Evolutionary conservation across 2,797 vertebrate genomes (phyloP).

Genomic region (Sphaeramia orbicularis): DNA sequence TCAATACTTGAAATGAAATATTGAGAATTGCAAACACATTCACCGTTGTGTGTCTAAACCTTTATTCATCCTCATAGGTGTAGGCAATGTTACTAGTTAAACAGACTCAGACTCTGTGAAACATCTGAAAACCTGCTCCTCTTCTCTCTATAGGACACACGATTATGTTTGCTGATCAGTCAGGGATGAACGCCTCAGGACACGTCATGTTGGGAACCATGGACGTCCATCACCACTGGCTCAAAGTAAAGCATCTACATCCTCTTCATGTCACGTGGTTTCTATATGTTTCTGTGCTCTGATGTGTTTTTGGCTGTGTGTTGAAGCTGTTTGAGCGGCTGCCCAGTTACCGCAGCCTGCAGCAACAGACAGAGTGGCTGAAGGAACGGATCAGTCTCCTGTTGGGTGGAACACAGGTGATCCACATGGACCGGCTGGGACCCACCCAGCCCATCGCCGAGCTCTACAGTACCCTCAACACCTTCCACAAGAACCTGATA

Average conservation of each 20-base stretch:
- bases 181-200: slow-evolving; percentile 93
- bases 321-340: slow-evolving; percentile 91
- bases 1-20: no score
- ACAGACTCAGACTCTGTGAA: no score
- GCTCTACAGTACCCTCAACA: slow-evolving; percentile 87
- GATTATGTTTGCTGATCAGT: slow-evolving; percentile 92
- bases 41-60: no score
- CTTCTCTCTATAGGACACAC: slow-evolving; percentile 85
- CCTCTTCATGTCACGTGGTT: neutral
- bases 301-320: slow-evolving; percentile 20
- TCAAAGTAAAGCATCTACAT: slow-evolving; percentile 84
- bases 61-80: no score
- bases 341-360: slow-evolving; percentile 88
- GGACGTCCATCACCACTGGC: slow-evolving; percentile 98
- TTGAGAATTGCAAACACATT: no score
- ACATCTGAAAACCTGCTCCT: neutral
- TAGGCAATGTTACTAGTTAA: no score
- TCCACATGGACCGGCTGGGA: slow-evolving; percentile 89
- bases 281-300: neutral
- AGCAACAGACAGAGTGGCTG: slow-evolving; percentile 87
- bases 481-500: slow-evolving; percentile 87
- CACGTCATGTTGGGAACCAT: slow-evolving; percentile 95
- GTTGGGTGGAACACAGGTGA: slow-evolving; percentile 90
- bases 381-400: slow-evolving; percentile 92
- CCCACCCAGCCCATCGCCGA: slow-evolving; percentile 89